Conservation (phyloP, 2,888 invertebrate genomes). For the Sturmia bella region DNA sequence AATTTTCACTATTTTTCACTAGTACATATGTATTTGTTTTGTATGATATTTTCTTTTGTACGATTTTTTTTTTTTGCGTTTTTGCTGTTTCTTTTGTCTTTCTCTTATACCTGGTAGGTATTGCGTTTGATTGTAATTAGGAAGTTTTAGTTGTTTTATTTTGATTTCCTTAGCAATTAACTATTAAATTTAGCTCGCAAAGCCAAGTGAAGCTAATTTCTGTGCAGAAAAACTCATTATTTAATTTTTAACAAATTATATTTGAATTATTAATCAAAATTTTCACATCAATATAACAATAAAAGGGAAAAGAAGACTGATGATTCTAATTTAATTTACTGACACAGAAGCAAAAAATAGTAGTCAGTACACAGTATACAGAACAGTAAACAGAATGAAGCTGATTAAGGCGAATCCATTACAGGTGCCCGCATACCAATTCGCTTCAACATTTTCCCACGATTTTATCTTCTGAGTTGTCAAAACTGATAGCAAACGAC, state of each 20-base stretch:
- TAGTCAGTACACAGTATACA: background rate
- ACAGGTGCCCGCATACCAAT: too few species aligned
- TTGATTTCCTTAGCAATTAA: constrained; percentile 8
- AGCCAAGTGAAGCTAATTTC: constrained; percentile 45
- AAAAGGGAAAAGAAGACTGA: constrained; percentile 45
- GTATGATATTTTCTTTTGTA: constrained; percentile 14
- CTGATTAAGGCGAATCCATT: too few species aligned
- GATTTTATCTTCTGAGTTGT: too few species aligned
- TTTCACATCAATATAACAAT: constrained; percentile 50
- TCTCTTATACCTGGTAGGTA: constrained; percentile 54
- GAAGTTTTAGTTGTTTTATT: constrained; percentile 3
- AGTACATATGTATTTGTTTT: too few species aligned
- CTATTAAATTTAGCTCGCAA: constrained; percentile 35
- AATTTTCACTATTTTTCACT: constrained; percentile 50
- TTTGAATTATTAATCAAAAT: constrained; percentile 20
- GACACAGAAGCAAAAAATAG: constrained; percentile 20
- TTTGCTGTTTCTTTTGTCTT: constrained; percentile 62
- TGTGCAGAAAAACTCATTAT: constrained; percentile 46
- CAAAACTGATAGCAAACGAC: too few species aligned
- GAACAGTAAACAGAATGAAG: background rate
- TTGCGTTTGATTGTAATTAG: constrained; percentile 55
- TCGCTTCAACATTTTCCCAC: too few species aligned
- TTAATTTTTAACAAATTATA: constrained; percentile 16
- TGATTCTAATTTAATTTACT: constrained; percentile 56
- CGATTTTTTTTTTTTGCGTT: constrained; percentile 38